Evolutionary conservation across 1,140 invertebrate genomes (phyloP), one percentile per base, ranked within the genome.

Genomic region (Adelges cooleyi): DNA sequence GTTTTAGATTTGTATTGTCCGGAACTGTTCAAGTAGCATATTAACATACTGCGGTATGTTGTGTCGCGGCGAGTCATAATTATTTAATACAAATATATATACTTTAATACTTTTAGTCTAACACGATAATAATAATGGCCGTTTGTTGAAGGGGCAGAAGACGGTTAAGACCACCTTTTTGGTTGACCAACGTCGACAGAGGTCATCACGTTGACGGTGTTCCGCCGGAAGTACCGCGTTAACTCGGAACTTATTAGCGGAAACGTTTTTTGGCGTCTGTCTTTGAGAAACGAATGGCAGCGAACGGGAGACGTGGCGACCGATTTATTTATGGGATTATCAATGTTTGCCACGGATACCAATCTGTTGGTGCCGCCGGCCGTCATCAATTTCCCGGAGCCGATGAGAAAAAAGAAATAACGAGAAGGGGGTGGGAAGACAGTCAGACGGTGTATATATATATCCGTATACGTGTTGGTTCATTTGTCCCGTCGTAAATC

Each of bases 261-360:
- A 33, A 33, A 8, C 40, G 40, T 11, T 44, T 13, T 38, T 17
- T 44, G 4, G 15, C 40, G 18, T 20, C 15, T 11, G n/a, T 13
- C 18, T 13, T 25, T 23, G n/a, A 23, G 15, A 22, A 62, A 62
- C 46, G 33, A 62, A 62, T 48, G 6, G 42, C 22, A n/a, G n/a
- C 5, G 11, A 33, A 5, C 18, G 42, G 29, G 42, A 62, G 27
- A 48, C 42, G 40, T 29, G n/a, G n/a, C 25, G n/a, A 17, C 25
- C 42, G 42, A 62, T 62, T 62, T 62, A 48, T 62, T 48, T 20
- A 20, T 25, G 25, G 42, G 56, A 48, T 62, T 62, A 62, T 62
- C 56, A 62, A 62, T 62, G 42, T 62, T 62, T 62, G 11, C 40
- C 54, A 17, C 3, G 33, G 22, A 62, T 27, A 29, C 42, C 54